Evolutionary conservation across 2,888 invertebrate species (phyloP), one percentile per base, ranked within the genome.

Genomic region (Drosophila prolongata): DNA sequence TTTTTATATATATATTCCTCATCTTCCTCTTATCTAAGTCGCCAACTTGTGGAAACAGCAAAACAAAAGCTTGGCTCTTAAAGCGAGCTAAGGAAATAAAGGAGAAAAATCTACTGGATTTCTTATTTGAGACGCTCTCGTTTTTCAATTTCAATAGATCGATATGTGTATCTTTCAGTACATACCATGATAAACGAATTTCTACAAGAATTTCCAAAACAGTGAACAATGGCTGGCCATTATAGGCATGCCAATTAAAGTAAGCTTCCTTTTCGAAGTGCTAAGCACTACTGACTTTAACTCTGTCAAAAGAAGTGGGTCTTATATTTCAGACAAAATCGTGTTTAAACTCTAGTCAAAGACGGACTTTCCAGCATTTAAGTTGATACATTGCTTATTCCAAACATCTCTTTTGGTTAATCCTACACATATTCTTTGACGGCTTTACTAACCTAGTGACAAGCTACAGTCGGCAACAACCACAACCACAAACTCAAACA

Each of bases 361-460:
- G 24, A 30, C 8, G 6, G 2, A 30, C 30, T 2, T 30, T 30
- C 8, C 30, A 30, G 6, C 6, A 30, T 30, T 30, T 30, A 8
- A 30, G 8, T 30, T 30, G 24, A 24, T 24, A 24, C 24, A 24
- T 24, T 24, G 24, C 24, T 24, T 24, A 24, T 24, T 24, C 24
- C 24, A 4, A 24, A 24, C 24, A 24, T 30, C 2, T 30, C 8
- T 30, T 30, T 58, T 30, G 11, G 49, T 6, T 30, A 30, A 30
- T 30, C 30, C 30, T n/a, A 47, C 10, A 10, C 27, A 27, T 10
- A 13, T n/a, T 44, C 43, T 13, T 37, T 54, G 61, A 78, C 58
- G 61, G 59, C 76, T 60, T 50, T 66, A 75, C 58, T 38, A 56
- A 53, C 57, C 16, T 16, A 46, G 14, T 56, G 68, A 57, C 61